Evolutionary conservation across 2,888 invertebrate genomes (phyloP), one percentile per base, ranked within the genome.

Genomic region (Pterostichus madidus): DNA sequence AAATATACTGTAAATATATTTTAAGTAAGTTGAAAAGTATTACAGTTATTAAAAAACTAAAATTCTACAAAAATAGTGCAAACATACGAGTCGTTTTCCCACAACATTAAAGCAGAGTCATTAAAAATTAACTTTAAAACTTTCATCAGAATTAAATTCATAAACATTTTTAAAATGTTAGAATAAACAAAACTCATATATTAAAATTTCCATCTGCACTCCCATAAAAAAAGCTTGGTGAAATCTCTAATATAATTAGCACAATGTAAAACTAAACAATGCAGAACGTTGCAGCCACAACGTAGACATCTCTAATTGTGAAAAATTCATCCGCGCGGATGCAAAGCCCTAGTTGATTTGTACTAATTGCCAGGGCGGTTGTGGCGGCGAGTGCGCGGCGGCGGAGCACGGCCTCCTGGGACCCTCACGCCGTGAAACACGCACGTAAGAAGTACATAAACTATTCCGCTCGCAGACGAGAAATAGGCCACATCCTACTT

Each of bases 391-490:
- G 1, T n/a, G 15, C 59, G 11, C 39, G 39, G 39, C 39, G 8
- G 3, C 2, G 39, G 59, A 15, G 24, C 15, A 0, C 15, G 64
- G 13, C 8, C 64, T 13, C 11, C n/a, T 5, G 64, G 64, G 64
- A 64, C 35, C n/a, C 6, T 10, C 31, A 64, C n/a, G 32, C 11
- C 64, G 64, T 32, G 32, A 31, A 64, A 32, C 35, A 64, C 64
- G 64, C 64, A 64, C 31, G 32, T 64, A 64, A 64, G 64, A 64
- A 31, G 31, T 10, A 59, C 59, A 59, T 59, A 64, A 64, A 64
- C 35, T 64, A 15, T 46, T 49, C 15, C 49, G 7, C 24, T 24
- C 73, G 44, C 39, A 39, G 31, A 15, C 15, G 46, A 46, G 73
- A 17, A 46, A 73, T 73, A 49, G 73, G 49, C 73, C 49, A 73